A percentile compares a stretch with the other conserved stretches of the same genome.
phyloP scores from a whole-genome alignment of 2,113 vertebrate species.

The Turdus rufiventris region DNA sequence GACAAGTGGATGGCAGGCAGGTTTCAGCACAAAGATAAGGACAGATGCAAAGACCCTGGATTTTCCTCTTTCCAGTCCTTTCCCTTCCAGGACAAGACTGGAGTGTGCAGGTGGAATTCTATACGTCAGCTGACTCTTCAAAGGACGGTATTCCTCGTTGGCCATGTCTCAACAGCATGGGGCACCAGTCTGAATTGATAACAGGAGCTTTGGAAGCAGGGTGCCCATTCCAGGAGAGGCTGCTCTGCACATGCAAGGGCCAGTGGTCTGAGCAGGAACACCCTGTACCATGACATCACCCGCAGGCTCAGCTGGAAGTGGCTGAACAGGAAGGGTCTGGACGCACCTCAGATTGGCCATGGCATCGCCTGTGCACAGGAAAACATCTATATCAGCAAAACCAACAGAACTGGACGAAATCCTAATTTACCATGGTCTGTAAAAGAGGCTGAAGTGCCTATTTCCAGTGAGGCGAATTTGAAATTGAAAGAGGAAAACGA shows the following conservation, averaged over 20 bases:
- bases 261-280: background rate
- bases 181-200: background rate
- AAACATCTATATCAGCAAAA: conserved; percentile 55
- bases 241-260: background rate
- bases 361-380: background rate
- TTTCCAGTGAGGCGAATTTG: conserved; percentile 53
- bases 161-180: background rate
- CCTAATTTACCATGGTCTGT: conserved; percentile 51
- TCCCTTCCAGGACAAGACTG: background rate
- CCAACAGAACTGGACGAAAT: conserved; percentile 49
- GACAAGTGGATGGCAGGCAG: background rate
- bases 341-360: background rate
- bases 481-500: conserved; percentile 59
- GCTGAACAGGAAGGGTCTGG: background rate
- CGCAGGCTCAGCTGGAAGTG: background rate
- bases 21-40: background rate
- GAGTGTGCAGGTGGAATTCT: background rate
- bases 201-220: background rate
- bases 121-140: background rate
- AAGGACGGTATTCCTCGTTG: background rate
- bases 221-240: background rate
- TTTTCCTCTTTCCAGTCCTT: background rate
- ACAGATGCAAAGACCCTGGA: background rate
- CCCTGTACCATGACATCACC: background rate
- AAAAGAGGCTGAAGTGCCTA: conserved; percentile 59